Base-by-base conservation (phyloP, 2,797 vertebrate species). In the Okamejei kenojei region DNA sequence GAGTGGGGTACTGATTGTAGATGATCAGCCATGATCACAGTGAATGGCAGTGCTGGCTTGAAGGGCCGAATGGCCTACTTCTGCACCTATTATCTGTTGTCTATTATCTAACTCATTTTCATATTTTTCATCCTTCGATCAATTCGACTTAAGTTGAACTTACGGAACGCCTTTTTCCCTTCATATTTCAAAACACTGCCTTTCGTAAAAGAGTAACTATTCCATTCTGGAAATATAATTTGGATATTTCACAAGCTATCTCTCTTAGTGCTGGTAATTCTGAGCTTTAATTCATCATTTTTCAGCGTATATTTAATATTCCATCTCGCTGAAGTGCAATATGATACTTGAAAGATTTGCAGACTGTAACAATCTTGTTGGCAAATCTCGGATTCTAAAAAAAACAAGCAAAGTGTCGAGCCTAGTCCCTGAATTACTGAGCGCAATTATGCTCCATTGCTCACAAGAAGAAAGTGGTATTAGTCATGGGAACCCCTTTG, bases 341-440 rank as follows among this genome's bases (percentile, higher is more conserved):
- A 11, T 45, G 38, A 91, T 54, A 73, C 63, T 26, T 88, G 32
- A 90, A 23, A 19, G 63, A 45, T 21, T 90, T 90, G 90, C 35
- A 73, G 38, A 23, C 45, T 54, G 71, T 11, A 91, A 73, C 38
- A 54, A 92, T 92, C 71, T 92, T 92, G 3, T 63, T 92, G 90
- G 90, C 38, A 74, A 92, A 76, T 35, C 68, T 29, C 29, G 26
- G 71, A 92, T 92, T 92, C 71, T 54, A 76, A 92, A 74, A 76
- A 92, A 74, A 74, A 74, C 71, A 92, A 76, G 90, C 71, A 74
- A 92, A 92, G 10, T 92, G 71, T 92, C 45, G 45, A 45, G 45
- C 45, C 54, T 58, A n/a, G 94, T 95, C 95, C 95, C 94, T 95
- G 96, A 96, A 97, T 96, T 96, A 96, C 95, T 96, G 95, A 96